Conservation (phyloP, 2,888 invertebrate genomes). For the Campoletis raptor region DNA sequence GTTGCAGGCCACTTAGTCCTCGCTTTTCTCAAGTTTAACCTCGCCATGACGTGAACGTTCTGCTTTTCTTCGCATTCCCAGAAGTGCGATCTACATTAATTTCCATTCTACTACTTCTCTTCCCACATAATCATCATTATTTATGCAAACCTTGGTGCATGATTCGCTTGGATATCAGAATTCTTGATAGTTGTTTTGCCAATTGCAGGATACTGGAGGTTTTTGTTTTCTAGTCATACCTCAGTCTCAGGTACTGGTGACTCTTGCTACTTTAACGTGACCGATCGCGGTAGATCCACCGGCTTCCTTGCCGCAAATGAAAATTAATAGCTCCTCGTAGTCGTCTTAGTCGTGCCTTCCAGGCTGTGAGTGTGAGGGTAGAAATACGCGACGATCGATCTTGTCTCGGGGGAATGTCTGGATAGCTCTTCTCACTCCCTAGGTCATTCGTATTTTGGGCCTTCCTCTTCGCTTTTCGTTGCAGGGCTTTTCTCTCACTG, state of each 20-base stretch:
- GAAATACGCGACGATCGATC: constrained; percentile 56
- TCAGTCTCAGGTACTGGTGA: constrained; percentile 6
- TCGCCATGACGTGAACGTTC: constrained; percentile 1
- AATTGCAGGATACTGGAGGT: not conserved
- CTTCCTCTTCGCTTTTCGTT: constrained; percentile 35
- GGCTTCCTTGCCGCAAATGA: constrained; percentile 59
- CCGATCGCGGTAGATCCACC: constrained; percentile 37
- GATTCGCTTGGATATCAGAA: constrained; percentile 5
- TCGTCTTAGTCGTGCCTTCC: not conserved
- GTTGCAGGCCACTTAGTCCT: constrained; percentile 29
- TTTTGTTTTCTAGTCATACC: not conserved
- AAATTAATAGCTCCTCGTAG: constrained; percentile 65
- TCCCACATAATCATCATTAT: not conserved
- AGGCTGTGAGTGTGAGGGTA: constrained; percentile 3
- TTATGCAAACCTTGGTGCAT: not conserved
- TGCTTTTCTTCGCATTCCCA: constrained; percentile 3
- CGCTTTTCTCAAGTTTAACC: constrained; percentile 18
- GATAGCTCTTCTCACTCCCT: constrained; percentile 42
- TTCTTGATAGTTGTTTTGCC: too few relatives aligned
- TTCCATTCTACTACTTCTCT: not conserved
- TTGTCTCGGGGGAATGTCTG: constrained; percentile 66
- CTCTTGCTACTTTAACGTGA: constrained; percentile 32
- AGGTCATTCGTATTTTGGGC: constrained; percentile 50
- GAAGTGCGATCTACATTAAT: not conserved
- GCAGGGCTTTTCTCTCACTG: constrained; percentile 42